These are phyloP conservation scores for Stegodyphus mimosarum DNA, from an alignment of 1,140 invertebrate species.

Conservation along the genomic window DNA sequence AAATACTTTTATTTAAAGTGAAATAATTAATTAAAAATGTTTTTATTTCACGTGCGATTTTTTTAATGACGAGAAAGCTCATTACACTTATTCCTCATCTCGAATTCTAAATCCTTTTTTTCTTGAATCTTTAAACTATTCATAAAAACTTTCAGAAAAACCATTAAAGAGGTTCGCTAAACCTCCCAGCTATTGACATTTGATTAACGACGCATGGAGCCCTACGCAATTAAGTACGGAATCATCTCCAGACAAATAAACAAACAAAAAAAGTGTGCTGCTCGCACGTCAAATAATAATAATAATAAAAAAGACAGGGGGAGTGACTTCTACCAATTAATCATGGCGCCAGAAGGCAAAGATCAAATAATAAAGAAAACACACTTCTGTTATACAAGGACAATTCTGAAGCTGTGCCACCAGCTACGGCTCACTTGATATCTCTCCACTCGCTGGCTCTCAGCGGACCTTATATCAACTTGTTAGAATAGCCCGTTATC, in stretches of 20 bases:
- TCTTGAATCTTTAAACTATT: background rate
- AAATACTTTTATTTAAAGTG: no score
- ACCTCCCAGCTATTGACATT: slow-evolving; percentile 10
- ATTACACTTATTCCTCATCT: no score
- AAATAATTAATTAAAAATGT: no score
- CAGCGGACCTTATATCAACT: slow-evolving; percentile 5
- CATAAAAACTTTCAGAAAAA: background rate
- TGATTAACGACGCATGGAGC: slow-evolving; percentile 4
- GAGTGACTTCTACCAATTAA: slow-evolving; percentile 4
- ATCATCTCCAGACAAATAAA: background rate
- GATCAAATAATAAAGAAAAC: background rate
- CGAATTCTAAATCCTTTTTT: no score
- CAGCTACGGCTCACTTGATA: background rate
- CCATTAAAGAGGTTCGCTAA: background rate
- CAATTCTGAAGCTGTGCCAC: background rate
- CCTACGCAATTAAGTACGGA: slow-evolving; percentile 1
- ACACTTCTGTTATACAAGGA: background rate
- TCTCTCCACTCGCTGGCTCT: background rate
- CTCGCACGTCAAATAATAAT: background rate
- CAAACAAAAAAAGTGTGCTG: background rate
- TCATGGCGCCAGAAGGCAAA: slow-evolving; percentile 14
- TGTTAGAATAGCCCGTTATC: slow-evolving; percentile 18
- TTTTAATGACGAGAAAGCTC: no score
- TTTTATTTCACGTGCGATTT: background rate
- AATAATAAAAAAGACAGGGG: no score